These are phyloP conservation scores for Tenualosa thibaudeaui DNA, from an alignment of 2,797 vertebrate species.

Conservation along the genomic window DNA sequence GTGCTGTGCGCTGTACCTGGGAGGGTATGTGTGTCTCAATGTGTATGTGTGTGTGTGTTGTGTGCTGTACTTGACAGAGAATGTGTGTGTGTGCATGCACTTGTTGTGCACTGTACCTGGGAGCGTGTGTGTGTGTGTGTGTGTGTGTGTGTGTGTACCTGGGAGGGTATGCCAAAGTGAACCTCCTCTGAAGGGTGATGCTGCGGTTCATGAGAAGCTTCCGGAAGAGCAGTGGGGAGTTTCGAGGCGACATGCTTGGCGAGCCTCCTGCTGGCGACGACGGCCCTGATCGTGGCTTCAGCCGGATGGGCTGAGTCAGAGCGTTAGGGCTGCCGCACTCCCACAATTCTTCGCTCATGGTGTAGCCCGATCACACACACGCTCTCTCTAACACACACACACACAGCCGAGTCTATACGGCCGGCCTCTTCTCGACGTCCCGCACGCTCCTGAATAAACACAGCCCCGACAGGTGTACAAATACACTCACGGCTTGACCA, in stretches of 20 bases:
- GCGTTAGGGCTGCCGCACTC: slow-evolving; percentile 39
- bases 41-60: slow-evolving; percentile 59
- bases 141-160: slow-evolving; percentile 61
- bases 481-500: background rate
- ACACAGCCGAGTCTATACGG: background rate
- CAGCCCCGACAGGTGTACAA: background rate
- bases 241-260: slow-evolving; percentile 70
- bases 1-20: background rate
- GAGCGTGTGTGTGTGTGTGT: no score
- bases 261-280: slow-evolving; percentile 63
- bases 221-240: slow-evolving; percentile 83
- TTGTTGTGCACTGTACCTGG: background rate
- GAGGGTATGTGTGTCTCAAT: no score
- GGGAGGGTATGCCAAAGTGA: slow-evolving; percentile 78
- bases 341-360: slow-evolving; percentile 60
- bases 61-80: no score
- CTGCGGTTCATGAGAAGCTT: slow-evolving; percentile 85
- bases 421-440: background rate
- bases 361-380: slow-evolving; percentile 26
- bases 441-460: background rate
- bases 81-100: no score
- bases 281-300: slow-evolving; percentile 59
- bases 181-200: slow-evolving; percentile 83
- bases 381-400: background rate
- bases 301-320: slow-evolving; percentile 57